Conservation (phyloP, 2,113 vertebrate genomes). For the Hemiscyllium ocellatum region DNA sequence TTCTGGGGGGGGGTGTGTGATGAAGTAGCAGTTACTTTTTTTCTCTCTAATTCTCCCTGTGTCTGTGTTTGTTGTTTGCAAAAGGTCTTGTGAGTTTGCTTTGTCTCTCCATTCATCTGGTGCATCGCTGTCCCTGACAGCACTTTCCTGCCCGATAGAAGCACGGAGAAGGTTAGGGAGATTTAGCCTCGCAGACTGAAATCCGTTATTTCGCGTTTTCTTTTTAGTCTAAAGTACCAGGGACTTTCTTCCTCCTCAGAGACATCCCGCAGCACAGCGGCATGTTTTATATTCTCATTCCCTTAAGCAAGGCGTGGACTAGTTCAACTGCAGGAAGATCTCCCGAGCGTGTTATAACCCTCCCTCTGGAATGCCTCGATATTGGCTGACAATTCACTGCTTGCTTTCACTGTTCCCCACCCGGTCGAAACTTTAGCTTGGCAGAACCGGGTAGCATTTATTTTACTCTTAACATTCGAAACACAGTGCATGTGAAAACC, state of each 20-base stretch:
- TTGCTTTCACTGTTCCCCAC: not conserved
- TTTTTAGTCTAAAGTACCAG: not conserved
- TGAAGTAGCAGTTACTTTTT: slow-evolving; percentile 42
- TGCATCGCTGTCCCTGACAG: not conserved
- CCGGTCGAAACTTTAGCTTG: not conserved
- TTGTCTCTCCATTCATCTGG: not conserved
- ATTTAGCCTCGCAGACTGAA: not conserved
- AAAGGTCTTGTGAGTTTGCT: not conserved
- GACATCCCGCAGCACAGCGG: not conserved
- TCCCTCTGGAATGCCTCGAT: no score
- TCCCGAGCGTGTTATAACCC: not conserved
- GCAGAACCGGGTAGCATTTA: not conserved
- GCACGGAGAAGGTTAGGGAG: not conserved
- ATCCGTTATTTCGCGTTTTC: not conserved
- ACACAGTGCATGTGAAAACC: not conserved
- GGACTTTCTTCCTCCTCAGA: not conserved
- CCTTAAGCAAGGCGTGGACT: no score
- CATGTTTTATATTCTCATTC: not conserved
- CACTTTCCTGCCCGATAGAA: not conserved
- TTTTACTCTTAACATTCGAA: not conserved
- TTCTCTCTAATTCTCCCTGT: not conserved
- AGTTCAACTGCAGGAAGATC: not conserved
- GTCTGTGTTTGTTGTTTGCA: not conserved
- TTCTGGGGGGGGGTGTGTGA: not conserved
- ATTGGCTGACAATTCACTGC: not conserved